Evolutionary conservation across 1,140 invertebrate genomes (phyloP).

Genomic region (Drosophila sechellia): DNA sequence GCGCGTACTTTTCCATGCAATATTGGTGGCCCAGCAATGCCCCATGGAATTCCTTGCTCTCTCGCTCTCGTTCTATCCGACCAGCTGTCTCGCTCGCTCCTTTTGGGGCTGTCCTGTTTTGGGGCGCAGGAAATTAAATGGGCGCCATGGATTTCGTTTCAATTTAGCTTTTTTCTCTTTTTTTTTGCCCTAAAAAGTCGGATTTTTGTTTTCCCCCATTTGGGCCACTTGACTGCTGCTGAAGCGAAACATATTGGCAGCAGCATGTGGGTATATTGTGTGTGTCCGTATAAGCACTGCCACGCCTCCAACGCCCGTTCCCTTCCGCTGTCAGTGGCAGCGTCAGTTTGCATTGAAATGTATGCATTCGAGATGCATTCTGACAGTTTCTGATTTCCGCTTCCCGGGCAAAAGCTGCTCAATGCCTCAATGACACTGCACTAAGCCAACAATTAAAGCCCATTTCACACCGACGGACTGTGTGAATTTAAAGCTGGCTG

Average conservation of each 20-base stretch:
- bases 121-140: conserved; percentile 76
- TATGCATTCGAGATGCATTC: conserved; percentile 55
- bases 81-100: background rate
- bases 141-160: conserved; percentile 58
- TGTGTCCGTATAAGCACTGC: background rate
- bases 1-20: conserved; percentile 22
- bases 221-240: conserved; percentile 67
- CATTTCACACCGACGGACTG: background rate
- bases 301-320: background rate
- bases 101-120: conserved; percentile 19
- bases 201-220: conserved; percentile 32
- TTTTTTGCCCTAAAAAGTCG: conserved; percentile 6
- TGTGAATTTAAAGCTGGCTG: background rate
- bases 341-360: conserved; percentile 48
- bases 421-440: conserved; percentile 19
- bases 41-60: conserved; percentile 26
- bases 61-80: background rate
- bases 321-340: conserved; percentile 13
- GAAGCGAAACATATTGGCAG: conserved; percentile 56
- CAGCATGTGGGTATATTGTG: conserved; percentile 6
- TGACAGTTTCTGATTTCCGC: conserved; percentile 59
- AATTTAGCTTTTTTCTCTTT: conserved; percentile 25
- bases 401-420: conserved; percentile 10
- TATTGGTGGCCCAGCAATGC: conserved; percentile 26
- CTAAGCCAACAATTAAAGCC: background rate